Evolutionary conservation across 2,797 vertebrate genomes (phyloP), one percentile per base, ranked within the genome.

Genomic region (Gallirallus australis): DNA sequence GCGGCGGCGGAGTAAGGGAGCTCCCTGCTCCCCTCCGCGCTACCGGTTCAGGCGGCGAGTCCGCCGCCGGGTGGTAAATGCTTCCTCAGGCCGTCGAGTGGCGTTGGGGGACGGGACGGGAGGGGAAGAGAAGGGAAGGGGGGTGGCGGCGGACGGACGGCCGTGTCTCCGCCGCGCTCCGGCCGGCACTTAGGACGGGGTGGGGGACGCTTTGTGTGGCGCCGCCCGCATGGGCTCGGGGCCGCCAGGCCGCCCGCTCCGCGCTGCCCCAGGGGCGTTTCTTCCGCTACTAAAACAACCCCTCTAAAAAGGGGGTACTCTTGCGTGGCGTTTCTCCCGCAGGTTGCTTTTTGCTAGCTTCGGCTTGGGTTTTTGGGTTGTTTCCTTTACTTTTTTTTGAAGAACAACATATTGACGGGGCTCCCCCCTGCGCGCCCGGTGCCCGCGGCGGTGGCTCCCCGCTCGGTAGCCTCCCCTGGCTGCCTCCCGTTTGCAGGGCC

Each of bases 301-400:
- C 18, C 18, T 45, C 42, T 45, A 45, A 18, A 35, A 11, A 15
- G 16, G 3, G 1, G 8, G 25, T 12, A 7, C 1, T 7, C 50
- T 25, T 37, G 10, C 1, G 0, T 4, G 7, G 21, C 0, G 15
- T 7, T 75, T 24, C 6, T 7, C 5, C 13, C 18, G 18, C 19
- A 33, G 6, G 0, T 5, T 7, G 21, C 2, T 0, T 4, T 15
- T 23, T 23, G 47, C 11, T 23, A 48, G 11, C 45, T 21, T 21
- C 13, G 45, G 45, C 20, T 48, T 48, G 47, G 47, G 47, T 48
- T 21, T 48, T 19, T 9, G 42, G 42, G 18, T 45, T 45, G 18
- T 45, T 56, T 19, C 25, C 20, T 21, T 48, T 48, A 23, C 21
- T 48, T 23, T 21, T 19, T 19, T 52, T 11, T 2, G 6, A 33